Percentiles rank a stretch among this genome's conserved stretches.
These are phyloP conservation scores for Microctenopoma steveboyesi DNA, from an alignment of 2,797 vertebrate genomes.

Conservation along the genomic window DNA sequence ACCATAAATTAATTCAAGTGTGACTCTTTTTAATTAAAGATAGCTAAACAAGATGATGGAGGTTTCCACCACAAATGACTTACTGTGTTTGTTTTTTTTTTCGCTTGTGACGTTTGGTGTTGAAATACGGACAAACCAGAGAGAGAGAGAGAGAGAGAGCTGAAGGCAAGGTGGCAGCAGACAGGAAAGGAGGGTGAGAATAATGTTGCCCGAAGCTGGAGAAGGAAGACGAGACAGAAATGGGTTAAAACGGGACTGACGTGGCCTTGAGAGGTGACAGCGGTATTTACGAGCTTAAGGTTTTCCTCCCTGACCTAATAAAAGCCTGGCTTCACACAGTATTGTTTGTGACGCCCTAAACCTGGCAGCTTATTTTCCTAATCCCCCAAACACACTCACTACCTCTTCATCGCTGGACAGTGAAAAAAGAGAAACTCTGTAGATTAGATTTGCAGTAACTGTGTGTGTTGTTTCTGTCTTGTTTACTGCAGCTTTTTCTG, in stretches of 20 bases:
- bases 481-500: too few species aligned
- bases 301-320: neutral
- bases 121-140: neutral
- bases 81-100: neutral
- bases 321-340: neutral
- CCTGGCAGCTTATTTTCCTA: too few species aligned
- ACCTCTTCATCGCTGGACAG: too few species aligned
- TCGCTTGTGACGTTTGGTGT: neutral
- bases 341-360: neutral
- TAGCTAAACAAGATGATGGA: neutral
- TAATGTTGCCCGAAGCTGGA: neutral
- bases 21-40: neutral
- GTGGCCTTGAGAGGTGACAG: neutral
- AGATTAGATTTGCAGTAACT: too few species aligned
- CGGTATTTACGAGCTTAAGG: neutral
- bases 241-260: neutral
- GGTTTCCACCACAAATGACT: neutral
- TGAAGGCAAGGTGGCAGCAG: constrained; percentile 13
- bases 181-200: constrained; percentile 4
- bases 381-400: too few species aligned
- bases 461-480: too few species aligned
- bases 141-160: neutral
- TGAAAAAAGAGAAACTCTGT: too few species aligned
- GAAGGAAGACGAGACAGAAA: neutral
- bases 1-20: neutral